These are phyloP conservation scores for Epinephelus awoara DNA, from an alignment of 2,797 vertebrate genomes.

Conservation along the genomic window DNA sequence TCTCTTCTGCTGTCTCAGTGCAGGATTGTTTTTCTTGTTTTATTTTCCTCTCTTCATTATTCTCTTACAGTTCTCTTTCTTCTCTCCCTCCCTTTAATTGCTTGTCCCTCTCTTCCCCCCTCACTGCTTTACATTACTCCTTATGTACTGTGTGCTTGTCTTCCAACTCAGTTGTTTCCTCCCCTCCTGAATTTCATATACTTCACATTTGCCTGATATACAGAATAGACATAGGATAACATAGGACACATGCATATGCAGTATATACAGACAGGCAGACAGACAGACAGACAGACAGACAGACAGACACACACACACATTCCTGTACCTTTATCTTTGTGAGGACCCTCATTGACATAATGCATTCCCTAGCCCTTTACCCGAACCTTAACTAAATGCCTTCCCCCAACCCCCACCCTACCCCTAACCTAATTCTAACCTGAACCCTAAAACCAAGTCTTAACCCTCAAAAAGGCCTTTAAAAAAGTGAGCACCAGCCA, in stretches of 20 bases:
- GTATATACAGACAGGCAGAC: background rate
- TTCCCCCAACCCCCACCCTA: too few relatives aligned
- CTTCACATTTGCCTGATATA: constrained; percentile 36
- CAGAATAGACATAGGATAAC: constrained; percentile 30
- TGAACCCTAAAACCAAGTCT: too few relatives aligned
- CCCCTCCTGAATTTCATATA: constrained; percentile 19
- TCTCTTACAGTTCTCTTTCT: background rate
- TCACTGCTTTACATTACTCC: background rate
- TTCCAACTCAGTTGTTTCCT: constrained; percentile 9
- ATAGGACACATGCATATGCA: constrained; percentile 13
- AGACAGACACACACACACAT: too few relatives aligned
- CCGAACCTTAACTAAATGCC: too few relatives aligned
- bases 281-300: background rate
- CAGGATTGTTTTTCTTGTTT: constrained; percentile 1
- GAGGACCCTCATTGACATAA: too few relatives aligned
- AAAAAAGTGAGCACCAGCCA: too few relatives aligned
- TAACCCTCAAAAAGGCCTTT: too few relatives aligned
- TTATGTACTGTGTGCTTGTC: background rate
- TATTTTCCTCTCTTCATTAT: background rate
- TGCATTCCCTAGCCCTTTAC: too few relatives aligned
- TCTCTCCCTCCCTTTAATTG: background rate
- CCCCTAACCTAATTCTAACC: too few relatives aligned
- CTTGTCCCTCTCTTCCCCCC: background rate
- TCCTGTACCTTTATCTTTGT: too few relatives aligned
- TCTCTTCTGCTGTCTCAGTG: constrained; percentile 1